phyloP scores from a whole-genome alignment of 2,113 vertebrate species.

The Peromyscus leucopus region DNA sequence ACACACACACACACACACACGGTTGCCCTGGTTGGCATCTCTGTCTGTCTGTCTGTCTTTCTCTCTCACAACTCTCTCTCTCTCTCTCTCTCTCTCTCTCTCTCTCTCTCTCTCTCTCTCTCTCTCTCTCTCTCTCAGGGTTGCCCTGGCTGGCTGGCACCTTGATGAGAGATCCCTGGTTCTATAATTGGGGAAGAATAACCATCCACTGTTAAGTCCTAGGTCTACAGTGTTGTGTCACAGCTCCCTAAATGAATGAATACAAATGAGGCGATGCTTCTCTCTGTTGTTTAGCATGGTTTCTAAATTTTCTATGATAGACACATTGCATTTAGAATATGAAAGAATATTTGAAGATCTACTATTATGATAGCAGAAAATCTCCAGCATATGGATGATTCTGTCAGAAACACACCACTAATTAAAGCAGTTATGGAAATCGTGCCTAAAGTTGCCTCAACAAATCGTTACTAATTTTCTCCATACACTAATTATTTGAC shows the following conservation, averaged over 20 bases:
- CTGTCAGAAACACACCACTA: conserved; percentile 49
- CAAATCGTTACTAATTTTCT: conserved; percentile 55
- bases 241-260: background rate
- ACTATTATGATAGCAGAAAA: conserved; percentile 11
- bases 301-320: conserved; percentile 25
- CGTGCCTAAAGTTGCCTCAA: conserved; percentile 10
- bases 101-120: no score
- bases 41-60: no score
- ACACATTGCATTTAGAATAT: conserved; percentile 10
- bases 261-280: background rate
- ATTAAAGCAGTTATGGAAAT: conserved; percentile 21
- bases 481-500: conserved; percentile 10
- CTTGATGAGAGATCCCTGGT: background rate
- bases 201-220: background rate
- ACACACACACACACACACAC: background rate
- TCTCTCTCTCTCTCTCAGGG: no score
- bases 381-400: background rate
- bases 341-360: conserved; percentile 4
- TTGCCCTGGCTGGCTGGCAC: background rate
- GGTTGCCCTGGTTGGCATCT: background rate
- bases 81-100: no score
- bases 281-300: background rate
- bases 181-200: background rate
- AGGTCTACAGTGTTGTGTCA: background rate
- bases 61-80: no score